Conservation (phyloP, 2,888 invertebrate genomes). For the Pegoplata infirma region DNA sequence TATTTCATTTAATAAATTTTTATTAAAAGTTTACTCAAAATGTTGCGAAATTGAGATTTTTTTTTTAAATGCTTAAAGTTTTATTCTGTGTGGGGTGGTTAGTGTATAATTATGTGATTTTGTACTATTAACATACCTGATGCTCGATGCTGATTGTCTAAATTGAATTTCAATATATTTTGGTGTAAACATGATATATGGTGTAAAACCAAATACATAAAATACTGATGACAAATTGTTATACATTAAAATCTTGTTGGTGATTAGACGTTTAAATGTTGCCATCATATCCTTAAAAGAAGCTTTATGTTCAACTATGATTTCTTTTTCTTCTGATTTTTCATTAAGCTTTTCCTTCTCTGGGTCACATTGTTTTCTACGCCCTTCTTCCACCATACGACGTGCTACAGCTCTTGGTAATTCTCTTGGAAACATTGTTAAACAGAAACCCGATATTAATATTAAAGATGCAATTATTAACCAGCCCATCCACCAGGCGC, state of each 20-base stretch:
- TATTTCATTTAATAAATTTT: too few relatives aligned
- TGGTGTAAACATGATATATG: constrained; percentile 89
- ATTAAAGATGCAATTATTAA: constrained; percentile 81
- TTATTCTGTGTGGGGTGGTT: too few relatives aligned
- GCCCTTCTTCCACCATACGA: constrained; percentile 77
- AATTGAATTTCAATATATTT: constrained; percentile 92
- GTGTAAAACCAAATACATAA: constrained; percentile 85
- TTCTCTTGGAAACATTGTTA: constrained; percentile 85
- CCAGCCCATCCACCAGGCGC: constrained; percentile 92
- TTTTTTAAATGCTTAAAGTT: too few relatives aligned
- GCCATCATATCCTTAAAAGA: constrained; percentile 82
- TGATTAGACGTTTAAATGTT: constrained; percentile 82
- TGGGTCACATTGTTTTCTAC: constrained; percentile 66
- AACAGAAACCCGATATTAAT: constrained; percentile 80
- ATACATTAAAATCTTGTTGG: constrained; percentile 84
- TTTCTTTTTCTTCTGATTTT: constrained; percentile 66
- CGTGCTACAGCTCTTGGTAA: constrained; percentile 83
- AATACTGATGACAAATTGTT: constrained; percentile 87
- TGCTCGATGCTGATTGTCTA: constrained; percentile 85
- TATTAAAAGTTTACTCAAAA: too few relatives aligned
- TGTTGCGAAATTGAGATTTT: too few relatives aligned
- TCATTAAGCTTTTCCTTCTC: constrained; percentile 67
- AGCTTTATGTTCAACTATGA: constrained; percentile 65
- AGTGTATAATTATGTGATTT: too few relatives aligned
- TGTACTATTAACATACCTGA: constrained; percentile 79